Percentiles rank a stretch among this genome's conserved stretches.
Evolutionary conservation across 35 echinoderm and acorn worm genomes (phyloP).

Genomic region (Holothuria glaberrima): DNA sequence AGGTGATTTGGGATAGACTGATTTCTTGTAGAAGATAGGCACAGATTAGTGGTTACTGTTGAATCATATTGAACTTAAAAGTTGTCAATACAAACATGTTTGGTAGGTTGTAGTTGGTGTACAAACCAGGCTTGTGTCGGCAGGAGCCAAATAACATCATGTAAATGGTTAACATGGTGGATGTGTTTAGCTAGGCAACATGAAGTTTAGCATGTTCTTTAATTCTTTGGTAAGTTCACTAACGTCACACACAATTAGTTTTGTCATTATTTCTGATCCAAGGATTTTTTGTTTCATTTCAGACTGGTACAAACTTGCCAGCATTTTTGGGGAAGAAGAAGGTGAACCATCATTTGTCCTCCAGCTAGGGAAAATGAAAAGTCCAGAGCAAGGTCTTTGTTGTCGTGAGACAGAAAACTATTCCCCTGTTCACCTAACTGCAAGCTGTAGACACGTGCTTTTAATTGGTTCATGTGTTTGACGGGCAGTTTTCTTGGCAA

Average conservation of each 20-base stretch:
- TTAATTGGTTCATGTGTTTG: conserved; percentile 18
- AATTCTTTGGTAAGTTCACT: background rate
- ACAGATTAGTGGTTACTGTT: background rate
- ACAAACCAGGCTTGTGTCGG: conserved; percentile 5
- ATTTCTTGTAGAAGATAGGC: background rate
- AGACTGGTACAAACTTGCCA: conserved; percentile 2
- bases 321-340: background rate
- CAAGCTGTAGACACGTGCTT: background rate
- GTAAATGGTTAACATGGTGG: background rate
- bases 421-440: background rate
- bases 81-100: background rate
- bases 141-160: conserved; percentile 14
- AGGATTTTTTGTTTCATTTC: conserved; percentile 17
- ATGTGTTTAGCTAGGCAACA: conserved; percentile 1
- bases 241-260: background rate
- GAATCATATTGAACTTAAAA: conserved; percentile 11
- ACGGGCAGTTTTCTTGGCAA: background rate
- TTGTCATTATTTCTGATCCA: conserved; percentile 17
- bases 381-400: conserved; percentile 42
- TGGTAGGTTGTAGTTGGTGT: background rate
- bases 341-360: background rate
- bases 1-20: background rate
- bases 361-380: conserved; percentile 22
- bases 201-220: conserved; percentile 13
- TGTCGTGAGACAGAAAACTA: conserved; percentile 1